Percentiles rank a stretch among this genome's conserved stretches.
Conservation (phyloP, 2,888 invertebrate species). For the Scaptomyza reducta region DNA sequence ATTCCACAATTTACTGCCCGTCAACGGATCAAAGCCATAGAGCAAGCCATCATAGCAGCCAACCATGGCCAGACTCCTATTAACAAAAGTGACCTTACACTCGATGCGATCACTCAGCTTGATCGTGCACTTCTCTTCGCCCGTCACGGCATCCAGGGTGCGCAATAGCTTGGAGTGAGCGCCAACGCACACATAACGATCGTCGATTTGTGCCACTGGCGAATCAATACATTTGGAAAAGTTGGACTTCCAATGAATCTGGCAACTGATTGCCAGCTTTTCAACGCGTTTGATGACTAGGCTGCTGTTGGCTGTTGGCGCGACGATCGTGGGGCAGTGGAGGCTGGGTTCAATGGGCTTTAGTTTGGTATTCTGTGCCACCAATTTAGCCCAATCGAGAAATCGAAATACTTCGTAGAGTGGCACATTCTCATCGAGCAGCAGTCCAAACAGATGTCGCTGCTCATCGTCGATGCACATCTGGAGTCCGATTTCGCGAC, state of each 20-base stretch:
- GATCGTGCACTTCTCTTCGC: conserved; percentile 85
- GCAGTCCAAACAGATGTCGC: conserved; percentile 69
- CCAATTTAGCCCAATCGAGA: conserved; percentile 56
- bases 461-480: conserved; percentile 66
- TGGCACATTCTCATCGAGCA: conserved; percentile 64
- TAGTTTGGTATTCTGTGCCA: conserved; percentile 55
- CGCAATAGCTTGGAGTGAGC: conserved; percentile 90
- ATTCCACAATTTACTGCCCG: conserved; percentile 87
- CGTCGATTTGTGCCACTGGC: conserved; percentile 86
- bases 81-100: conserved; percentile 86
- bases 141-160: conserved; percentile 86
- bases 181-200: conserved; percentile 86
- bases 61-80: conserved; percentile 86
- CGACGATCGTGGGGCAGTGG: neutral
- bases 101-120: conserved; percentile 89
- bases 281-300: conserved; percentile 55
- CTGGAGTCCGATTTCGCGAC: conserved; percentile 68
- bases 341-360: conserved; percentile 44
- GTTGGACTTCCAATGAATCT: conserved; percentile 70
- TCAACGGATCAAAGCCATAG: conserved; percentile 87
- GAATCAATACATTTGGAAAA: conserved; percentile 92
- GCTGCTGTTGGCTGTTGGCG: conserved; percentile 5
- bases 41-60: conserved; percentile 91
- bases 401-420: conserved; percentile 59
- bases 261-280: conserved; percentile 37